Conservation (phyloP, 2,888 invertebrate genomes). For the Erebia epiphron region DNA sequence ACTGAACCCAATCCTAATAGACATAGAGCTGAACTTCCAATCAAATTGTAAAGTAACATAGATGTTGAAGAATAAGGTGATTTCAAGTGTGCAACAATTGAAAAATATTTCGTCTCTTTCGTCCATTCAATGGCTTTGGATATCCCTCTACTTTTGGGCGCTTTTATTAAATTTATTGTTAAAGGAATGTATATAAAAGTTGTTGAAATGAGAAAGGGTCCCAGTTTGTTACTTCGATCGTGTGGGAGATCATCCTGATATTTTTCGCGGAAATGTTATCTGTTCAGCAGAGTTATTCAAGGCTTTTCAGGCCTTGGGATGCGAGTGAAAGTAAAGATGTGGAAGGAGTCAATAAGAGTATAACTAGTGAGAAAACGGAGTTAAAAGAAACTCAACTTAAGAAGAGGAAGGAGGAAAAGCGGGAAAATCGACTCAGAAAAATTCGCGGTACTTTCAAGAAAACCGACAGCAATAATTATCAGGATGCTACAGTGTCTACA, state of each 20-base stretch:
- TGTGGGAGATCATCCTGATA: constrained; percentile 57
- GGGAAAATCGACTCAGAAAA: constrained; percentile 72
- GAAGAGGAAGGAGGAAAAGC: constrained; percentile 57
- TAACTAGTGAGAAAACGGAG: constrained; percentile 37
- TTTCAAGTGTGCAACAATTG: constrained; percentile 80
- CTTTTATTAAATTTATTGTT: constrained; percentile 82
- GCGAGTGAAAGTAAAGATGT: constrained; percentile 62
- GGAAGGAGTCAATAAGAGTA: constrained; percentile 29
- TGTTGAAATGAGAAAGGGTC: constrained; percentile 75
- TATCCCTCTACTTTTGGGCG: constrained; percentile 73
- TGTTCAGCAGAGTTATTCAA: constrained; percentile 70
- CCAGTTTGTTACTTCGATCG: constrained; percentile 66
- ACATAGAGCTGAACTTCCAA: constrained; percentile 45
- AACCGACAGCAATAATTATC: constrained; percentile 61
- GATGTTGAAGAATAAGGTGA: constrained; percentile 45
- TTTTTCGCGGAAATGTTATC: constrained; percentile 62
- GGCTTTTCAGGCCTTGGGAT: constrained; percentile 86
- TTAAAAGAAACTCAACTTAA: constrained; percentile 53
- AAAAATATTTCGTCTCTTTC: constrained; percentile 82
- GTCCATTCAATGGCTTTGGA: constrained; percentile 68
- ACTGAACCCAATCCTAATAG: constrained; percentile 37
- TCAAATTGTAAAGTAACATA: constrained; percentile 31
- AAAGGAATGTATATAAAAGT: constrained; percentile 81
- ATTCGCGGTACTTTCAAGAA: constrained; percentile 73
- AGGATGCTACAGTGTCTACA: constrained; percentile 83